phyloP scores from a whole-genome alignment of 2,888 invertebrate species.

The Petrophora chlorosata region DNA sequence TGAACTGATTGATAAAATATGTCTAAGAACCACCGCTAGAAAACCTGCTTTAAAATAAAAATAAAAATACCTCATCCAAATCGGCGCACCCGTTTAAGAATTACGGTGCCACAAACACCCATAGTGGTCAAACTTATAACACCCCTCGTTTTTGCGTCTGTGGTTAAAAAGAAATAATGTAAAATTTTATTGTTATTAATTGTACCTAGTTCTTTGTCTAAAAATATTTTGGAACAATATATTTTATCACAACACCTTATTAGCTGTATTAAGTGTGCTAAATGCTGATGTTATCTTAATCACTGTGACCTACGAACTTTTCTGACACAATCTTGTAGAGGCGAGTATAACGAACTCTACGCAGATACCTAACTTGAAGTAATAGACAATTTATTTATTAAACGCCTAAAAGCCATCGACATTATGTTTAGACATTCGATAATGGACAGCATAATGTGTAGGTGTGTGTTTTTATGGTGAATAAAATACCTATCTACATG shows the following conservation, averaged over 20 bases:
- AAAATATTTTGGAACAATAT: neutral
- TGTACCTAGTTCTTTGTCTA: neutral
- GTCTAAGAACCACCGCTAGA: too few relatives aligned
- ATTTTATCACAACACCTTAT: constrained; percentile 13
- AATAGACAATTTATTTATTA: constrained; percentile 44
- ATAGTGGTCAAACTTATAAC: too few relatives aligned
- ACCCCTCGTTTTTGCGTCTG: too few relatives aligned
- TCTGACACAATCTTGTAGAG: constrained; percentile 16
- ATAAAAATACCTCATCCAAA: too few relatives aligned
- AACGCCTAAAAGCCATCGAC: constrained; percentile 54
- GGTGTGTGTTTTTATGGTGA: constrained; percentile 40
- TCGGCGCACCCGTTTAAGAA: too few relatives aligned
- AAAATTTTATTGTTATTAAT: too few relatives aligned
- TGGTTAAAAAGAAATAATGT: too few relatives aligned
- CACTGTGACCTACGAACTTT: constrained; percentile 28
- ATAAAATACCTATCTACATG: constrained; percentile 44
- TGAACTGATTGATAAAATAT: too few relatives aligned
- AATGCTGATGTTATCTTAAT: constrained; percentile 26
- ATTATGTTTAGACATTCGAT: constrained; percentile 56
- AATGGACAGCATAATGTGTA: constrained; percentile 49
- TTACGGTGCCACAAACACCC: too few relatives aligned
- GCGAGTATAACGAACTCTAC: constrained; percentile 24
- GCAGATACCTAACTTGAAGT: constrained; percentile 20
- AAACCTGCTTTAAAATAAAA: too few relatives aligned
- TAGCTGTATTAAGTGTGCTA: constrained; percentile 15